Conservation (phyloP, 2,113 vertebrate species). For the Rousettus leschenaultii region DNA sequence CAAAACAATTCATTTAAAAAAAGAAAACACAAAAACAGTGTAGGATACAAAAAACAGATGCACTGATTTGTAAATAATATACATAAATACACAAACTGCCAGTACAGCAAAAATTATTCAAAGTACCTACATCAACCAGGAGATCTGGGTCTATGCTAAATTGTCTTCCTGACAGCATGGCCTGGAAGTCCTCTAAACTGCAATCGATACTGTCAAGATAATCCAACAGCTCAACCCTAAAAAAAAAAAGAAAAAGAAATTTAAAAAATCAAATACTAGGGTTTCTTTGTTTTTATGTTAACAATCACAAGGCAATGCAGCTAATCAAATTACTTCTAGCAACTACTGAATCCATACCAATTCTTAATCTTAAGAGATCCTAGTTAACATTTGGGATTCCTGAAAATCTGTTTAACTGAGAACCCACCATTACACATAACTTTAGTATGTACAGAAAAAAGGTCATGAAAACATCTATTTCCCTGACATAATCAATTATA, state of each 20-base stretch:
- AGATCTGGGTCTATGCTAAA: constrained; percentile 92
- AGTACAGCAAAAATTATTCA: constrained; percentile 28
- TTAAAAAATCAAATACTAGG: neutral
- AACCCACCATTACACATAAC: neutral
- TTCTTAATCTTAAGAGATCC: neutral
- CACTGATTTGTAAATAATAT: neutral
- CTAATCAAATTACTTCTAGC: neutral
- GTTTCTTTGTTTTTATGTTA: neutral
- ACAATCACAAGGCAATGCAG: neutral
- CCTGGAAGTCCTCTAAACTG: constrained; percentile 98
- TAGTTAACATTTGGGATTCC: neutral
- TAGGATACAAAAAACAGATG: neutral
- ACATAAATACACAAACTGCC: neutral
- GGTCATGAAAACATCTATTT: neutral
- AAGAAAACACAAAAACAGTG: neutral
- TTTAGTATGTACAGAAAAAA: neutral
- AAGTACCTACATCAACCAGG: constrained; percentile 89
- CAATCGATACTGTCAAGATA: constrained; percentile 99
- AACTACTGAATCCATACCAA: neutral
- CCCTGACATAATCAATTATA: neutral
- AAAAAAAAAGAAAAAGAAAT: constrained; percentile 26
- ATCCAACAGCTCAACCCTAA: constrained; percentile 96
- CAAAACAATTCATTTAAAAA: constrained; percentile 5
- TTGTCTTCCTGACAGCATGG: constrained; percentile 94
- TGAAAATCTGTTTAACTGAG: neutral